Base-by-base conservation (phyloP, 2,797 vertebrate genomes). In the Sebastes iracundus region DNA sequence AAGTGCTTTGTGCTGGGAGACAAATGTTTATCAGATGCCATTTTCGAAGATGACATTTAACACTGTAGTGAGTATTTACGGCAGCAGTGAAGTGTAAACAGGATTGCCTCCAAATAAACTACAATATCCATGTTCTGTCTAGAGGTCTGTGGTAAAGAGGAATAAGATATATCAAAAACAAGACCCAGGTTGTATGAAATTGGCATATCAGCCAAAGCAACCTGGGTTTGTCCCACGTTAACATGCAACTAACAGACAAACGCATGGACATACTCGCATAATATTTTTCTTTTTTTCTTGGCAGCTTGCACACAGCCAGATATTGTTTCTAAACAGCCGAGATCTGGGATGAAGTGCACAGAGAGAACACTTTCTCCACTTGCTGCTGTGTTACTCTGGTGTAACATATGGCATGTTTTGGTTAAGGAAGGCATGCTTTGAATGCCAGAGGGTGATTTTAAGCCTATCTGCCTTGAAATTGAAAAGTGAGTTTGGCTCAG, bases 401-500 rank as follows among this genome's bases (percentile, higher is more conserved):
- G 66, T 32, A 35, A 33, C 75, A 77, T 79, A 66, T 69, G 69
- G 59, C n/a, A 9, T 81, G 61, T 79, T 79, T 72, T 83, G 27
- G 75, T 71, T 42, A 49, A 63, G 55, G 79, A 73, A 58, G 25
- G 28, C 25, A 69, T 38, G 67, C 59, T 73, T 70, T 65, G 68
- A 88, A 72, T 77, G 82, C 69, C 81, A 87, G 49, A 76, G 80
- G 76, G 28, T 0, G 63, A 75, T 79, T 85, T 87, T 83, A 81
- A 90, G 66, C 49, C 66, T 75, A 70, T 88, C 69, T 79, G 71
- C 83, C 80, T 87, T 82, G 77, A 90, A 89, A 92, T 82, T 87
- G 70, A 78, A 89, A 88, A 87, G 68, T 78, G 55, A 80, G 77
- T 89, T 88, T 82, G 77, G 71, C 73, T 67, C 25, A 62, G 81